Conservation (phyloP, 2,888 invertebrate genomes). For the Pollenia griseotomentosa region DNA sequence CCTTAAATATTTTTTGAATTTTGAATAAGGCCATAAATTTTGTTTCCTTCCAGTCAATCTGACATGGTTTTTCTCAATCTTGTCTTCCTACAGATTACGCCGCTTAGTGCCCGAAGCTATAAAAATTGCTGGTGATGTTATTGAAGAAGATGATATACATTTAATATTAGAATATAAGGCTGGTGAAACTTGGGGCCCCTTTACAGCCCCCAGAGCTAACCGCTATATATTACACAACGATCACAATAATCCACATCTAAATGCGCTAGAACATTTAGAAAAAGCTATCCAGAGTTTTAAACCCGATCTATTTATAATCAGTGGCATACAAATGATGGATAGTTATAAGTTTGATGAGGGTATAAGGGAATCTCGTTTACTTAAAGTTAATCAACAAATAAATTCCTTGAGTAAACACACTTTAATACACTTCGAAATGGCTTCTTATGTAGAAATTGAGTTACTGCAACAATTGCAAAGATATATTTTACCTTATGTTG, state of each 20-base stretch:
- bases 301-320: conserved; percentile 91
- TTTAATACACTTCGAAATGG: conserved; percentile 93
- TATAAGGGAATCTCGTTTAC: conserved; percentile 87
- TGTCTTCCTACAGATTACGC: conserved; percentile 83
- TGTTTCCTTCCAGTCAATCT: too few species aligned
- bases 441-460: conserved; percentile 91
- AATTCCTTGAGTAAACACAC: conserved; percentile 87
- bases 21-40: too few species aligned
- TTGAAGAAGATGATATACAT: conserved; percentile 91
- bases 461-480: conserved; percentile 88
- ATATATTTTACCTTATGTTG: conserved; percentile 89
- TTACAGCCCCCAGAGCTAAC: conserved; percentile 90
- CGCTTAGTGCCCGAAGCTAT: conserved; percentile 87
- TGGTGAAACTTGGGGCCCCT: conserved; percentile 91
- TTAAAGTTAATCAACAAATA: conserved; percentile 88
- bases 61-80: background rate
- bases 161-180: conserved; percentile 92
- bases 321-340: conserved; percentile 95
- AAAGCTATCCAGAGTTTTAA: conserved; percentile 86
- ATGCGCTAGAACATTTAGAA: conserved; percentile 89
- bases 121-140: conserved; percentile 87
- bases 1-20: too few species aligned
- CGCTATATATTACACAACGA: conserved; percentile 94
- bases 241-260: conserved; percentile 90
- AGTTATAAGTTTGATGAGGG: conserved; percentile 87